phyloP scores from a whole-genome alignment of 2,888 invertebrate species.

The Pseudococcus viburni region DNA sequence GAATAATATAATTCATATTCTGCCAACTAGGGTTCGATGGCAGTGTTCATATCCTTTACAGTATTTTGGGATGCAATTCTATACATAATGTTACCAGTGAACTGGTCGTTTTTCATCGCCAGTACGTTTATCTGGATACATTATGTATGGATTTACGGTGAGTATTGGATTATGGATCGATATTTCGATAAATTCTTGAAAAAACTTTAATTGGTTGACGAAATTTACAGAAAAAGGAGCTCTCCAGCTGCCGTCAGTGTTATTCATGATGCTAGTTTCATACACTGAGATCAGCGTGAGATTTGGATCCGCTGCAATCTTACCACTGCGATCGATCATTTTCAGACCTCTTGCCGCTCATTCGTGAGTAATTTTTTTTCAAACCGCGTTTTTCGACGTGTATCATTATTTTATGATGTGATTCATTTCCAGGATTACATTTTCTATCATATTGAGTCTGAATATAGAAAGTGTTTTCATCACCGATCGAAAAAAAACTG shows the following conservation, averaged over 20 bases:
- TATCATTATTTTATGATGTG: background rate
- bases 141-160: constrained; percentile 97
- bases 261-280: constrained; percentile 93
- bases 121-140: constrained; percentile 99
- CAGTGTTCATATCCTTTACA: constrained; percentile 33
- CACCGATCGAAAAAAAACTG: constrained; percentile 28
- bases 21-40: constrained; percentile 6
- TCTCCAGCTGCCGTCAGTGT: constrained; percentile 93
- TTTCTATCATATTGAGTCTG: background rate
- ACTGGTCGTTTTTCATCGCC: constrained; percentile 97
- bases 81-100: constrained; percentile 81
- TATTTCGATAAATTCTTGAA: constrained; percentile 53
- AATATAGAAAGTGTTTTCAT: constrained; percentile 42
- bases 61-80: constrained; percentile 26
- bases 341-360: constrained; percentile 97
- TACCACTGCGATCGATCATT: constrained; percentile 89
- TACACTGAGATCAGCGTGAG: constrained; percentile 94
- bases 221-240: constrained; percentile 82
- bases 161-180: constrained; percentile 68
- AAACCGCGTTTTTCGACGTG: background rate
- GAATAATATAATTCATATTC: background rate
- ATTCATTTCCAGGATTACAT: constrained; percentile 6
- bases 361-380: constrained; percentile 77
- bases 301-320: constrained; percentile 84
- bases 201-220: constrained; percentile 56